phyloP scores from a whole-genome alignment of 1,140 invertebrate genomes.

The Dermatophagoides farinae region DNA sequence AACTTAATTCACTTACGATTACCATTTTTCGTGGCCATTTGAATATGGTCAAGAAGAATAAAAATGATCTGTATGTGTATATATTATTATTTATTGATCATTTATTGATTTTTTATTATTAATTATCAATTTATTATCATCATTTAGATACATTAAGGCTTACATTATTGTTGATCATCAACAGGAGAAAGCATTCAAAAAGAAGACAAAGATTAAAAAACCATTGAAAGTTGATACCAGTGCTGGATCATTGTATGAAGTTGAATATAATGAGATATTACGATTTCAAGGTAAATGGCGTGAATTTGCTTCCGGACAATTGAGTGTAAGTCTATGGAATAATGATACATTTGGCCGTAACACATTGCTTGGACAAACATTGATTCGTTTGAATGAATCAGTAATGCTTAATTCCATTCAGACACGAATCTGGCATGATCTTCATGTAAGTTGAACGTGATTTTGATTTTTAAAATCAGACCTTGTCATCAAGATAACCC shows the following conservation, averaged over 20 bases:
- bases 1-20: background rate
- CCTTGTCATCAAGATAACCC: background rate
- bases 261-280: background rate
- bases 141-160: background rate
- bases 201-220: background rate
- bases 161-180: background rate
- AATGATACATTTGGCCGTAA: background rate
- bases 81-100: background rate
- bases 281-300: background rate
- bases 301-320: background rate
- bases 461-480: background rate
- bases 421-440: background rate
- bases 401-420: background rate
- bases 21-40: too few relatives aligned
- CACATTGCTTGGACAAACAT: background rate
- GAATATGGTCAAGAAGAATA: too few relatives aligned
- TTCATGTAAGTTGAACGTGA: background rate
- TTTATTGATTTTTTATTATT: background rate
- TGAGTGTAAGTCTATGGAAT: background rate
- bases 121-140: background rate
- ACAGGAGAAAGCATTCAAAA: background rate
- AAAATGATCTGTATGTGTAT: background rate
- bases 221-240: background rate
- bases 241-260: background rate
- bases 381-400: background rate